Evolutionary conservation across 2,888 invertebrate species (phyloP), one percentile per base, ranked within the genome.

Genomic region (Poecilus cupreus): DNA sequence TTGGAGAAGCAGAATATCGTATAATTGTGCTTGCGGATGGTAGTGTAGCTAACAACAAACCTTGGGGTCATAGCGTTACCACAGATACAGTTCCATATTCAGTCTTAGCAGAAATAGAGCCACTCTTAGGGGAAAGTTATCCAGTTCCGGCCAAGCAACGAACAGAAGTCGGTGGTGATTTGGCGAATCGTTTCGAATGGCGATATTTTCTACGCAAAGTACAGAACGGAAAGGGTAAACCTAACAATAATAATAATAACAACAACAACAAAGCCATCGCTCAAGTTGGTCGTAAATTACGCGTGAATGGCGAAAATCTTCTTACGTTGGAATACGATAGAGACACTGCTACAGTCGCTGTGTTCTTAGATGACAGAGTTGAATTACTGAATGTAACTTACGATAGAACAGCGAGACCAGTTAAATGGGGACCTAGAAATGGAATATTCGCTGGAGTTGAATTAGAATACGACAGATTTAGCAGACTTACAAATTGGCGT

Each of bases 151-250:
- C 96, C 0, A 96, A 97, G 87, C 97, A 97, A 88, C 93, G 95
- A 82, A 96, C 96, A 0, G 97, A 97, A 90, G 94, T 97, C 13
- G 96, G 96, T 22, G 96, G 97, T 0, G 97, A 97, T 87, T 88
- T 97, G 78, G 96, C 97, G 0, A 98, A 98, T 86, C 92, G 97
- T 83, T 96, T 98, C 86, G 98, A 98, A 89, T 98, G 98, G 98
- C 92, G 97, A 49, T 98, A 97, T 89, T 97, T 97, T 90, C 91
- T 97, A 82, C 91, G 97, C 70, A 93, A 96, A 83, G 91, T 94
- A 39, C 92, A 93, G 84, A 92, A 92, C 2, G 91, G 90, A 85
- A 93, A 91, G 91, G 91, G 90, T 87, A 92, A 92, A 86, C 87
- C 87, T 8, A 88, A 87, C 82, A 89, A 89, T 77, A 88, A 87